These are phyloP conservation scores for Parus major DNA, from an alignment of 2,113 vertebrate species.

Conservation along the genomic window DNA sequence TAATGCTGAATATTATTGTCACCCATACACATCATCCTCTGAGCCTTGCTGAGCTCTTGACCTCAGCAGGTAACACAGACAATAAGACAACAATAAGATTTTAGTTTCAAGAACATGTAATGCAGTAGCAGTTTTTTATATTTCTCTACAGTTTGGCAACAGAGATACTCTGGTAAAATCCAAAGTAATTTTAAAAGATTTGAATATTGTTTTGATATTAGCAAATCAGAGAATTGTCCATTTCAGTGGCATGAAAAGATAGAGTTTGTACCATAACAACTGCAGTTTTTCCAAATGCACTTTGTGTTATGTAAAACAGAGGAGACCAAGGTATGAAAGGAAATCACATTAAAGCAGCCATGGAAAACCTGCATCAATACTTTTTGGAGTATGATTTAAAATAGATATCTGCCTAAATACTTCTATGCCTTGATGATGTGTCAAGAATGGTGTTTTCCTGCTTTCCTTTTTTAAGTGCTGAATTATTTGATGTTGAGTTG, in stretches of 20 bases:
- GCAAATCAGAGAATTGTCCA: neutral
- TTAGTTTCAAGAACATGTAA: neutral
- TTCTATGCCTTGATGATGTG: neutral
- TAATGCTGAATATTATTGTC: neutral
- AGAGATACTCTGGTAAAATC: neutral
- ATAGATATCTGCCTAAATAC: neutral
- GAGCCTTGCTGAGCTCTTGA: neutral
- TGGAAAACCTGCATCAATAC: neutral
- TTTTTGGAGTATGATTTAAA: neutral
- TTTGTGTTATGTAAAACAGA: neutral
- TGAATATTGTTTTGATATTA: neutral
- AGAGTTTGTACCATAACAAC: rapidly evolving
- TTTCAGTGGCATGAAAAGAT: neutral
- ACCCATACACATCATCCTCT: neutral
- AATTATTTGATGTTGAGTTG: neutral
- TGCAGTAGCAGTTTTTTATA: neutral
- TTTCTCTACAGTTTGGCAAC: neutral
- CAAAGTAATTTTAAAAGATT: neutral
- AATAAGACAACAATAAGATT: neutral
- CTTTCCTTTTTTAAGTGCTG: neutral
- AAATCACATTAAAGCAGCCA: neutral
- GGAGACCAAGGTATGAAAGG: neutral
- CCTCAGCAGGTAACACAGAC: neutral
- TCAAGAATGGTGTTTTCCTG: neutral
- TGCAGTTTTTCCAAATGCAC: neutral